Percentiles rank a stretch among this genome's conserved stretches.
phyloP scores from a whole-genome alignment of 2,797 vertebrate genomes.

The Steatocranus sp. region DNA sequence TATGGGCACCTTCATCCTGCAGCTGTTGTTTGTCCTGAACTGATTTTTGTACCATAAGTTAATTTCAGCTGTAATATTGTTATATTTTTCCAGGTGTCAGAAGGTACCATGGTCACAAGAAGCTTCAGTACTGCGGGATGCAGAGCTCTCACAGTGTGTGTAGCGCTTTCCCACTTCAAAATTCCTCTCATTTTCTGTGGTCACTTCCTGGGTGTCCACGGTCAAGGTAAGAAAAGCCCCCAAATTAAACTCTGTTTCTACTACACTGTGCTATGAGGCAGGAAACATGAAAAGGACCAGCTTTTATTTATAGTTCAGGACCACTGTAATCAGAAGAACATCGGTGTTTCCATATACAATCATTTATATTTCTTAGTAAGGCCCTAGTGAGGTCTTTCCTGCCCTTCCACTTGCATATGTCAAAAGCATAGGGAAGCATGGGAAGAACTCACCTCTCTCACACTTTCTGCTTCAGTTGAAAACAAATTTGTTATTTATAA shows the following conservation, averaged over 20 bases:
- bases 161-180: constrained; percentile 11
- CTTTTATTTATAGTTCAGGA: neutral
- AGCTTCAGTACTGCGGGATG: constrained; percentile 1
- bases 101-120: constrained; percentile 48
- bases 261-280: neutral
- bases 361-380: neutral
- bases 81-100: constrained; percentile 27
- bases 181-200: constrained; percentile 50
- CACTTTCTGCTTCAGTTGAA: neutral
- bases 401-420: neutral
- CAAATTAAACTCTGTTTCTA: neutral
- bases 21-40: neutral
- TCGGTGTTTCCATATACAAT: neutral
- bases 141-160: neutral
- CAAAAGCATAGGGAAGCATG: neutral
- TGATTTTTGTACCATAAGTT: neutral
- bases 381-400: neutral
- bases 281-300: neutral
- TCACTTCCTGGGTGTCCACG: constrained; percentile 36
- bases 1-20: neutral
- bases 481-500: neutral
- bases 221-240: constrained; percentile 62
- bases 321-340: neutral
- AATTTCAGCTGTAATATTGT: neutral
- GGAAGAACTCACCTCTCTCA: neutral